Evolutionary conservation across 2,113 vertebrate genomes (phyloP), one percentile per base, ranked within the genome.

Genomic region (Platichthys stellatus): DNA sequence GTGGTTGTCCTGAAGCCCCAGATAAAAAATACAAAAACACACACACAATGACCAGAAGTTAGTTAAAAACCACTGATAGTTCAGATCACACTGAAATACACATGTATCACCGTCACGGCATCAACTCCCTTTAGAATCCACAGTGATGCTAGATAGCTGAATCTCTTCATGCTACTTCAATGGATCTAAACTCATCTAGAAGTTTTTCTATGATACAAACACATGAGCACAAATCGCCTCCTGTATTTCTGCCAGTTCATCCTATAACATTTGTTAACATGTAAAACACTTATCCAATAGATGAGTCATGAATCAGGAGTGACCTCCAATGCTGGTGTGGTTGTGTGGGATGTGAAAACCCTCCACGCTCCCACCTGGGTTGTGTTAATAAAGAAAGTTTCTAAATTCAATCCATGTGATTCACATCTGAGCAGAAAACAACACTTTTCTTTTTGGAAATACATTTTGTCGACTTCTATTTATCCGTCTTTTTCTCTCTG

Each of bases 1-100:
- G 80, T 97, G 96, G 0, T 96, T 90, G 82, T 99, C 97, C 98
- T 99, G 91, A 10, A n/a, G 28, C 14, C 26, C 26, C 51, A 54
- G 3, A 43, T 12, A 43, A 43, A 43, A 13, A 43, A 31, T 0
- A 11, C 0, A 43, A 13, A 43, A 12, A 40, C 38, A 43, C 40
- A 12, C 10, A 31, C 28, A 28, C 5, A 5, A 28, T 5, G 28
- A 5, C 28, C 1, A 28, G 5, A 28, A 5, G 28, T 11, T 9
- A 40, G 9, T 40, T 1, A 12, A 40, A 40, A 40, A 9, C 10
- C 38, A 40, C 38, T 3, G 40, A 12, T 40, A 13, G 40, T 13
- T 40, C 40, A 40, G 40, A 10, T 40, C 40, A 13, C 40, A 12
- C 10, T 11, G 40, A 12, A 43, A 43, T 12, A 43, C 40, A 38